Evolutionary conservation across 2,113 vertebrate genomes (phyloP), one percentile per base, ranked within the genome.

Genomic region (Mesitornis unicolor): DNA sequence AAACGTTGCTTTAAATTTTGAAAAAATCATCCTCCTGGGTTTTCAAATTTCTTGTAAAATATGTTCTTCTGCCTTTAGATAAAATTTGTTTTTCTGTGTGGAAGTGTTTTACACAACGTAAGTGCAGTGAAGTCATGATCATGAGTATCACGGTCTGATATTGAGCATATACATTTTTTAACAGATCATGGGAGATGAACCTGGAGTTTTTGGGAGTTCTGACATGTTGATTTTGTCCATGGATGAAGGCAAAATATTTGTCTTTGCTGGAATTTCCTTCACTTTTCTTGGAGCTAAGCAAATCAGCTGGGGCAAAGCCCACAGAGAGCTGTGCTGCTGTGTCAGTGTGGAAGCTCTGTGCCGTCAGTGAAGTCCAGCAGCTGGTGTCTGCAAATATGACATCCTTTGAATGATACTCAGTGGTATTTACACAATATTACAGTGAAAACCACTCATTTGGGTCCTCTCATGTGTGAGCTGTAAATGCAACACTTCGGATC

Each of bases 341-440:
- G 69, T 47, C 47, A 54, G 51, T 0, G 0, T 0, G 0, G 28
- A 43, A 19, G 35, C 48, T 93, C 18, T 1, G 10, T 74, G 87
- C 89, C 59, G 35, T 53, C 0, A 22, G 31, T 2, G 14, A 65
- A 45, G 53, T 86, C 35, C 75, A 83, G 68, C 83, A 80, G 59
- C 40, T 86, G 42, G 2, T 14, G 3, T 65, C 63, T 88, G 35
- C 79, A 80, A 80, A 83, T 48, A n/a, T 8, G 17, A 35, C 59
- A 83, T 3, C 10, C 25, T 56, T 88, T 76, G 60, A 85, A 61
- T 1, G 42, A 45, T 70, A 19, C 21, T 60, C 29, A 22, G 11
- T 40, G 53, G 35, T 69, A 65, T 88, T 60, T 85, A 38, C 48
- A 35, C 38, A 57, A 38, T 26, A 70, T 51, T 81, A 10, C 26